A percentile compares a stretch with the other conserved stretches of the same genome.
phyloP scores from a whole-genome alignment of 64 coral and sea anemone species.

The Montipora efflorescens region DNA sequence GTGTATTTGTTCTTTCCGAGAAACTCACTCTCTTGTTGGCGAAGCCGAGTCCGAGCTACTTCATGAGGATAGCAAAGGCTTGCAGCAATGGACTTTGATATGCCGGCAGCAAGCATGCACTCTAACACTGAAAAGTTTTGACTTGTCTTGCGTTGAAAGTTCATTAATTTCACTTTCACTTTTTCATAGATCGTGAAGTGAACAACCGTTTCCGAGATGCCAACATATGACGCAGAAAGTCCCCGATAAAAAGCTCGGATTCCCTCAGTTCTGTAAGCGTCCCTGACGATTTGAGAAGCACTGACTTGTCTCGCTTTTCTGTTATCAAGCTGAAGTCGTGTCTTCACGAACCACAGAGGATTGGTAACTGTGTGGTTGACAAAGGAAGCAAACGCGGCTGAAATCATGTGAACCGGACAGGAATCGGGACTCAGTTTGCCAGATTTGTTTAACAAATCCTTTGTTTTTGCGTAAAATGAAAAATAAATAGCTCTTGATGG shows the following conservation, averaged over 20 bases:
- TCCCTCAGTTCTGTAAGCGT: conserved; percentile 88
- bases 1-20: conserved; percentile 81
- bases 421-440: conserved; percentile 75
- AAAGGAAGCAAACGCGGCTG: conserved; percentile 85
- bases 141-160: conserved; percentile 61
- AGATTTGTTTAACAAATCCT: conserved; percentile 77
- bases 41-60: conserved; percentile 88
- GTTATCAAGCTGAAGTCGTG: conserved; percentile 89
- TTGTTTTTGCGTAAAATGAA: conserved; percentile 90
- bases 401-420: conserved; percentile 75
- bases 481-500: conserved; percentile 99
- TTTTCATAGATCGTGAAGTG: conserved; percentile 94
- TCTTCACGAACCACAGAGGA: conserved; percentile 97
- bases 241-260: conserved; percentile 92
- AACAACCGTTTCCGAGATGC: conserved; percentile 94
- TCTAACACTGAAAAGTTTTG: conserved; percentile 70
- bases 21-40: conserved; percentile 93
- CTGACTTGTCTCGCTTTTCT: conserved; percentile 58
- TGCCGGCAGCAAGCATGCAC: conserved; percentile 85
- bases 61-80: conserved; percentile 93
- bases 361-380: conserved; percentile 92
- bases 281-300: conserved; percentile 72
- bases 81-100: conserved; percentile 90
- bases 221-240: conserved; percentile 91
- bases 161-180: conserved; percentile 71